A percentile compares a stretch with the other conserved stretches of the same genome.
These are phyloP conservation scores for Tretioscincus oriximinensis DNA, from an alignment of 2,113 vertebrate genomes.

Conservation along the genomic window DNA sequence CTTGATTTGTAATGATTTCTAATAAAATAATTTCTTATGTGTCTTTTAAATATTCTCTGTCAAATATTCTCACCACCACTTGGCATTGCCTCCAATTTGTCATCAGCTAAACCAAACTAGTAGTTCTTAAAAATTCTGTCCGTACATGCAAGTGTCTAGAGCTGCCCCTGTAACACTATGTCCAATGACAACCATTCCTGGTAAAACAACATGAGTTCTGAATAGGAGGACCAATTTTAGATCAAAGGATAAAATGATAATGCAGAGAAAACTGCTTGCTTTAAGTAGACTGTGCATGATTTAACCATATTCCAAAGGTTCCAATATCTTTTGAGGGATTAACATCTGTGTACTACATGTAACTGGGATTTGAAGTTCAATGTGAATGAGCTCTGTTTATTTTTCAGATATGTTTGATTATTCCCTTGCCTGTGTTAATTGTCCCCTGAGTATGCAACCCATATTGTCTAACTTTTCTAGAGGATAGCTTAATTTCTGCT, in stretches of 20 bases:
- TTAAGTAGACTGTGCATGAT: constrained; percentile 53
- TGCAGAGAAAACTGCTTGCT: constrained; percentile 24
- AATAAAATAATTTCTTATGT: too few species aligned
- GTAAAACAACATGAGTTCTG: too few species aligned
- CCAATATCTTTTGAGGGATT: constrained; percentile 69
- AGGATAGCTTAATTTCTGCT: constrained; percentile 68
- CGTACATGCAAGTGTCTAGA: too few species aligned
- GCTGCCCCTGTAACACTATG: too few species aligned
- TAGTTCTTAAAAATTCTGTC: too few species aligned
- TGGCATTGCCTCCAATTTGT: too few species aligned
- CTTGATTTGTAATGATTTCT: too few species aligned
- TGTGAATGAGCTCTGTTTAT: constrained; percentile 67
- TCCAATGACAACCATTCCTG: too few species aligned
- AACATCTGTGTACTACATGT: constrained; percentile 72
- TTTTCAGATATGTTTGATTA: constrained; percentile 62
- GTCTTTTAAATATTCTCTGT: too few species aligned
- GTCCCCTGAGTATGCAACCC: constrained; percentile 53
- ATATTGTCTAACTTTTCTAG: constrained; percentile 57
- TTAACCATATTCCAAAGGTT: constrained; percentile 66
- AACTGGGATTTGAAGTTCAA: constrained; percentile 64
- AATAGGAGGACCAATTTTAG: constrained; percentile 19
- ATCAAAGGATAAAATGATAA: constrained; percentile 29
- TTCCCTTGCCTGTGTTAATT: constrained; percentile 67
- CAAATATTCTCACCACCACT: too few species aligned
- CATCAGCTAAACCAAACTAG: too few species aligned